Base-by-base conservation (phyloP, 2,888 invertebrate species). In the Dasysyrphus tricinctus region DNA sequence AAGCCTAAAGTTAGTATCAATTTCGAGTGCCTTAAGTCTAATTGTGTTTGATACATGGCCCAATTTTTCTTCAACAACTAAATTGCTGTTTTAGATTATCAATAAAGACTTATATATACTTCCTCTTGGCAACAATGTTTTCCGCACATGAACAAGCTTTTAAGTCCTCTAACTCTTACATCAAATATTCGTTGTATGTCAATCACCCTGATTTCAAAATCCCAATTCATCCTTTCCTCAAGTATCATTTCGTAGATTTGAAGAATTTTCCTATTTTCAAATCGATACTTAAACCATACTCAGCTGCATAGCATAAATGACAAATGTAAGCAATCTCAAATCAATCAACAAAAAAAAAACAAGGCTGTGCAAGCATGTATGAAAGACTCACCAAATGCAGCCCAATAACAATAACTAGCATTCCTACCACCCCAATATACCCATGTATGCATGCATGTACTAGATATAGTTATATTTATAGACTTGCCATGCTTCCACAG, bases 281-380 rank as follows among this genome's bases (percentile, higher is more conserved):
- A 79, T 78, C 82, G 74, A 74, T 79, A 69, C 32, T 47, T 24
- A 37, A 51, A 19, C 42, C 56, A 67, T 12, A 32, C 32, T 44
- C 49, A 74, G 8, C 57, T 47, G 59, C 63, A 74, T 70, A 74
- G 59, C 63, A 74, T 70, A 74, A 83, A 79, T 70, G 63, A 69
- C 56, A 74, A 74, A 83, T 79, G 69, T 74, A 74, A 79, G 74
- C 79, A 79, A 83, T 81, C 77, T 42, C n/a, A 16, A 67, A 77
- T 57, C 49, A 77, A 51, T 29, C 16, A 56, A 29, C 65, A 47
- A 63, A 56, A n/a, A 42, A 3, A 42, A 42, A 32, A 19, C 47
- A 39, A 59, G 2, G 8, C 29, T 19, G 54, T 2, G 14, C 32
- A 14, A 54, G 39, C 54, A 67, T 65, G 61, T 49, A 16, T 16